Conservation (phyloP, 2,113 vertebrate species). For the Microtus oregoni region DNA sequence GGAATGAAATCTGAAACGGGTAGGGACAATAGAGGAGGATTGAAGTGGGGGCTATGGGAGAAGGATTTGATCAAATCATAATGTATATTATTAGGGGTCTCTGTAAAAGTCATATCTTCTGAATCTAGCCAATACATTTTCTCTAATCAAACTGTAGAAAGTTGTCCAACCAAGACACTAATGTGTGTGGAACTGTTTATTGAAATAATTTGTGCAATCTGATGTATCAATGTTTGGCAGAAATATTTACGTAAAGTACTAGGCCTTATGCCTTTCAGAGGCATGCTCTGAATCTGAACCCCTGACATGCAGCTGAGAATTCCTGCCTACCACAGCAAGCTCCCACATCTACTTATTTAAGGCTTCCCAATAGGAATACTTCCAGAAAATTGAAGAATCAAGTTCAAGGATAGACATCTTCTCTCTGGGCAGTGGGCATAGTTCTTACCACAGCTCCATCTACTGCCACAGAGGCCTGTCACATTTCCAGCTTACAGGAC, state of each 20-base stretch:
- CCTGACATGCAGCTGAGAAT: not conserved
- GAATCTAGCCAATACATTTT: not conserved
- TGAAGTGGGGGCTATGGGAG: not conserved
- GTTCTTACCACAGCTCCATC: not conserved
- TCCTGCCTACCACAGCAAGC: not conserved
- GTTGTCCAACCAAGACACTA: not conserved
- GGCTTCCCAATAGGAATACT: not conserved
- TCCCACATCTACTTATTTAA: not conserved
- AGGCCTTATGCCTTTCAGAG: not conserved
- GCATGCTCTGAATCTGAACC: not conserved
- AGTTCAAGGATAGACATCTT: not conserved
- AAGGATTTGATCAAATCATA: not conserved
- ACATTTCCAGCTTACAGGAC: not conserved
- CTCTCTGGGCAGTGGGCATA: not conserved
- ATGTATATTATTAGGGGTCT: not conserved
- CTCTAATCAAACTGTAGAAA: not conserved
- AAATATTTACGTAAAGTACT: not conserved
- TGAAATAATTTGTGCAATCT: not conserved
- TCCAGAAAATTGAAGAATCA: not conserved
- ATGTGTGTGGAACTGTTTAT: not conserved
- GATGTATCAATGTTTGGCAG: not conserved
- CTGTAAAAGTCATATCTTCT: not conserved
- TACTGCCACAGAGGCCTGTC: not conserved
- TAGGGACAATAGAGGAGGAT: not conserved
- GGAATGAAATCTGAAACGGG: not conserved